These are phyloP conservation scores for Drosophila kuntzei DNA, from an alignment of 2,888 invertebrate genomes.

Conservation along the genomic window DNA sequence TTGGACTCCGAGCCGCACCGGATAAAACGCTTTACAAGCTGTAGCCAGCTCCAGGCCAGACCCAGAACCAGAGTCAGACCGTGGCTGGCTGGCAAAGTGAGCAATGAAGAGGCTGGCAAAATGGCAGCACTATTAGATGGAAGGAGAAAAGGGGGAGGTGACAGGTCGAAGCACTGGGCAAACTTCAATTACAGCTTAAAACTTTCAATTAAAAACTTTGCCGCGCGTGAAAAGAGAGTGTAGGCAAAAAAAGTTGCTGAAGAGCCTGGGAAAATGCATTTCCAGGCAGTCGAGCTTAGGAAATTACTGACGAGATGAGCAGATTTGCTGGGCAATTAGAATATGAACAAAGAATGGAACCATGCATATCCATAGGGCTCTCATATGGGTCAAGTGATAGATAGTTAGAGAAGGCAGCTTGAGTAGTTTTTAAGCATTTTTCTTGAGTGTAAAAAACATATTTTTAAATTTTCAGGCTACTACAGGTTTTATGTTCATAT, in stretches of 20 bases:
- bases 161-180: constrained; percentile 67
- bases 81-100: constrained; percentile 43
- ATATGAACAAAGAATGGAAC: constrained; percentile 9
- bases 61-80: constrained; percentile 3
- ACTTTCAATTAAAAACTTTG: constrained; percentile 77
- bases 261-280: constrained; percentile 51
- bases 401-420: neutral
- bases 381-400: constrained; percentile 27
- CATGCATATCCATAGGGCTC: constrained; percentile 8
- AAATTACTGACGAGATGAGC: constrained; percentile 48
- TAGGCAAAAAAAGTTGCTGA: constrained; percentile 11
- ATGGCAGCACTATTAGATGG: constrained; percentile 51
- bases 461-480: neutral
- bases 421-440: neutral
- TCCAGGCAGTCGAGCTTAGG: constrained; percentile 38
- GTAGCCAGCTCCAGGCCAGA: constrained; percentile 38
- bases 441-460: neutral
- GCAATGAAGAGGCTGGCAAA: constrained; percentile 67
- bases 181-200: constrained; percentile 79
- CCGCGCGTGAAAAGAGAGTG: constrained; percentile 59
- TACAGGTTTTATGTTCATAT: too few relatives aligned
- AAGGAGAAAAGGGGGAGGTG: constrained; percentile 26
- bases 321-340: constrained; percentile 49
- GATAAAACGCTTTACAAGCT: constrained; percentile 69
- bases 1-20: constrained; percentile 40